Evolutionary conservation across 2,888 invertebrate genomes (phyloP).

Genomic region (Girardia tigrina): DNA sequence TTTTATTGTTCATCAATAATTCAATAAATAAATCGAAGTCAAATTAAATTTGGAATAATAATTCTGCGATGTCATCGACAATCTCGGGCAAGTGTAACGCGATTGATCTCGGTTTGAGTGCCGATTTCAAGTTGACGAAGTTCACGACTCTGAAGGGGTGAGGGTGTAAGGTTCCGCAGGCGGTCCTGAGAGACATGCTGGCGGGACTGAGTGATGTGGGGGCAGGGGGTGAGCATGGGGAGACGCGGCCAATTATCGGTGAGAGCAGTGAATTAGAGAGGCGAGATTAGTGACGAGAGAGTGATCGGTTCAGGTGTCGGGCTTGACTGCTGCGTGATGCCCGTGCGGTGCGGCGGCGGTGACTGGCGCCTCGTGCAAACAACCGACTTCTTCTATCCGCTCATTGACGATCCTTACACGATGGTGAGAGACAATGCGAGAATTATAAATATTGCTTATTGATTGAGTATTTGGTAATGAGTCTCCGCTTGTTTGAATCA

Average conservation of each 20-base stretch:
- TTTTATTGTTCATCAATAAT: no score
- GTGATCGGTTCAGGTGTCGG: no score
- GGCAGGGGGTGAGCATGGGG: no score
- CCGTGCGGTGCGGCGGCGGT: conserved; percentile 63
- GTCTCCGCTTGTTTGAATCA: no score
- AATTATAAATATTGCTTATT: no score
- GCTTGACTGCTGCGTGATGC: conserved; percentile 69
- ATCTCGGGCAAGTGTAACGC: neutral
- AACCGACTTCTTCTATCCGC: conserved; percentile 71
- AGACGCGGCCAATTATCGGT: no score
- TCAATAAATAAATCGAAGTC: no score
- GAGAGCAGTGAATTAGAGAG: no score
- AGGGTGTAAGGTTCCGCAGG: conserved; percentile 74
- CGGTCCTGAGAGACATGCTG: conserved; percentile 66
- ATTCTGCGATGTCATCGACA: neutral
- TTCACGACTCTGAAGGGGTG: conserved; percentile 84
- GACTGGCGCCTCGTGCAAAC: conserved; percentile 63
- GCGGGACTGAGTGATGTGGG: conserved; percentile 48
- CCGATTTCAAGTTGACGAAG: conserved; percentile 68
- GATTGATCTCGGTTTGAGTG: neutral
- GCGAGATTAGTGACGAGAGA: no score
- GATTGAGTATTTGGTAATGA: no score
- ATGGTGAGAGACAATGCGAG: no score
- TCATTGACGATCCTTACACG: conserved; percentile 69
- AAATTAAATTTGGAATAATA: no score